Conservation (phyloP, 2,113 vertebrate genomes). For the Pseudorectes ferrugineus region DNA sequence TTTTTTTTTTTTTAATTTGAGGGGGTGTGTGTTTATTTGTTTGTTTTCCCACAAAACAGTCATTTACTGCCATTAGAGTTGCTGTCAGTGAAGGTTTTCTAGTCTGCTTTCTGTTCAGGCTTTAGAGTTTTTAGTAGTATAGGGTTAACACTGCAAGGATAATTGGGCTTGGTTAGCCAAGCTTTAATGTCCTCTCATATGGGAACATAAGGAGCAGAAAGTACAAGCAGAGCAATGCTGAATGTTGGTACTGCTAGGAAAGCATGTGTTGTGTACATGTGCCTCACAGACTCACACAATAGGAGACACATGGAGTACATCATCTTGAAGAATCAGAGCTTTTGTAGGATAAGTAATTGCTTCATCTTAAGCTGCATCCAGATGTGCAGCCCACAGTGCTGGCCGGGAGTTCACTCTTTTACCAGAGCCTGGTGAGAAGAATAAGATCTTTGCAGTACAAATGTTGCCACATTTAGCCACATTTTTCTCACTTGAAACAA, state of each 20-base stretch:
- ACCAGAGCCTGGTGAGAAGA: background rate
- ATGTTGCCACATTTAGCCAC: background rate
- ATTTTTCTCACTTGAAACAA: background rate
- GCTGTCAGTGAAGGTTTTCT: background rate
- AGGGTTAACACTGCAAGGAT: background rate
- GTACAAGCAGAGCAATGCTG: background rate
- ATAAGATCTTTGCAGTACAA: background rate
- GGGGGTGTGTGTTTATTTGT: accelerated
- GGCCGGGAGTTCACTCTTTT: background rate
- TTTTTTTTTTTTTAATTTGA: background rate
- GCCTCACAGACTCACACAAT: background rate
- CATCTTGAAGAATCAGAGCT: background rate
- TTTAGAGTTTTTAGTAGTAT: background rate
- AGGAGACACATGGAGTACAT: background rate
- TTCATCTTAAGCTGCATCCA: slow-evolving; percentile 15
- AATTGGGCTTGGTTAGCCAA: background rate
- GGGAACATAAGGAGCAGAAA: background rate
- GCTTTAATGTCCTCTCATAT: background rate
- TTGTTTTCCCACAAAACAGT: background rate
- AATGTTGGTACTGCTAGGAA: background rate
- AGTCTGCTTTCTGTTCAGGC: background rate
- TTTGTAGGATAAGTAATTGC: slow-evolving; percentile 37
- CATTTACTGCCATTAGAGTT: background rate
- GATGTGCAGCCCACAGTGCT: background rate
- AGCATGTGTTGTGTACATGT: background rate